These are phyloP conservation scores for Acrobasis consociella DNA, from an alignment of 2,888 invertebrate genomes.

Conservation along the genomic window DNA sequence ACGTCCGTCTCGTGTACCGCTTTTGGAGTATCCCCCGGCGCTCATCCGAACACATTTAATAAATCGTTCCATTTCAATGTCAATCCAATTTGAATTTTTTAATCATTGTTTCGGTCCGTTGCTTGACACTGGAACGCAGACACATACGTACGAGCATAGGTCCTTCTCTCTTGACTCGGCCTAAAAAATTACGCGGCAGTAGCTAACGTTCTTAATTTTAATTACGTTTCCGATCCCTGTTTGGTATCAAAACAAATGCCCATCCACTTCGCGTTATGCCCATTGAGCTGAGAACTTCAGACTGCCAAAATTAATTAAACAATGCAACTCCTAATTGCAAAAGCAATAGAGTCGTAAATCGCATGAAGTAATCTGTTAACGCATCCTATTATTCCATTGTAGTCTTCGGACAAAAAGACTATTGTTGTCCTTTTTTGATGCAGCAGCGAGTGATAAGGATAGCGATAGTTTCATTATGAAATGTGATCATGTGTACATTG, in stretches of 20 bases:
- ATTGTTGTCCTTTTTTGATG: conserved; percentile 9
- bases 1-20: too few relatives aligned
- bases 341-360: conserved; percentile 8
- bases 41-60: too few relatives aligned
- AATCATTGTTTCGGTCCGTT: too few relatives aligned
- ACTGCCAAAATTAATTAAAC: conserved; percentile 16
- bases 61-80: too few relatives aligned
- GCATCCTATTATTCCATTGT: conserved; percentile 22
- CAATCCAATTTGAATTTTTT: too few relatives aligned
- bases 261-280: neutral
- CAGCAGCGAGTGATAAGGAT: conserved; percentile 3
- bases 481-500: conserved; percentile 10
- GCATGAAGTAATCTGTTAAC: neutral
- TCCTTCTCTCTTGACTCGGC: too few relatives aligned
- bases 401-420: conserved; percentile 17
- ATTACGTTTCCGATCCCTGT: too few relatives aligned
- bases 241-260: neutral
- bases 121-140: too few relatives aligned
- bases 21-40: too few relatives aligned
- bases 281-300: conserved; percentile 12
- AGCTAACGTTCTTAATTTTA: too few relatives aligned
- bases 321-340: conserved; percentile 3
- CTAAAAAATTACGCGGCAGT: too few relatives aligned
- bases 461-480: conserved; percentile 19
- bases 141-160: too few relatives aligned